Evolutionary conservation across 1,140 invertebrate genomes (phyloP), one percentile per base, ranked within the genome.

Genomic region (Harlomillsia oculata): DNA sequence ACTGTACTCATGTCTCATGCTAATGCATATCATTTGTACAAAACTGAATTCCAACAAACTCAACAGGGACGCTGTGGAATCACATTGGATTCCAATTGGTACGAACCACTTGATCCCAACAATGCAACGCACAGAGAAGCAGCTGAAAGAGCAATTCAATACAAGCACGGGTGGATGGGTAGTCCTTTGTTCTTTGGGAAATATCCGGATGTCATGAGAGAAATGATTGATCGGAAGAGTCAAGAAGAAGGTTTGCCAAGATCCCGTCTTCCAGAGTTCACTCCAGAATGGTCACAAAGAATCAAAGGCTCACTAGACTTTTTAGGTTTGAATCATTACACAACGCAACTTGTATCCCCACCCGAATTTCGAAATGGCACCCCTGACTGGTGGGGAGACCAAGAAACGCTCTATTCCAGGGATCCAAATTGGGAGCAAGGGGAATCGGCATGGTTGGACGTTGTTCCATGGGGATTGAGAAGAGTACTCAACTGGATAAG

Each of bases 121-220:
- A 39, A 44, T n/a, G 28, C 60, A 16, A 25, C 26, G 21, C 36
- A 62, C 39, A 20, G 32, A 11, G 54, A 53, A 29, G 55, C 60
- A 5, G 21, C 45, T n/a, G 43, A 62, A n/a, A 40, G 54, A 21
- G 54, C 50, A 28, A 21, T 46, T 21, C 50, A 57, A 45, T 57
- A 57, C 37, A 51, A 60, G 48, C 48, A 50, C 41, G 82, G 82
- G 14, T 82, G 80, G 80, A 76, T 75, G 45, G 74, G 77, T 0
- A 69, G 83, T 67, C 80, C 80, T 16, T 77, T 83, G 51, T 78
- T 78, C 69, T 57, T 72, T 3, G 82, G 82, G 0, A 64, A 70
- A 50, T 73, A 72, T 43, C 72, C 72, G 5, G 65, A 66, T 9
- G 62, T 72, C 21, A 66, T 69, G 65, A 56, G 60, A 40, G 44